Conservation (phyloP, 2,888 invertebrate genomes). For the Eurytoma adleriae region DNA sequence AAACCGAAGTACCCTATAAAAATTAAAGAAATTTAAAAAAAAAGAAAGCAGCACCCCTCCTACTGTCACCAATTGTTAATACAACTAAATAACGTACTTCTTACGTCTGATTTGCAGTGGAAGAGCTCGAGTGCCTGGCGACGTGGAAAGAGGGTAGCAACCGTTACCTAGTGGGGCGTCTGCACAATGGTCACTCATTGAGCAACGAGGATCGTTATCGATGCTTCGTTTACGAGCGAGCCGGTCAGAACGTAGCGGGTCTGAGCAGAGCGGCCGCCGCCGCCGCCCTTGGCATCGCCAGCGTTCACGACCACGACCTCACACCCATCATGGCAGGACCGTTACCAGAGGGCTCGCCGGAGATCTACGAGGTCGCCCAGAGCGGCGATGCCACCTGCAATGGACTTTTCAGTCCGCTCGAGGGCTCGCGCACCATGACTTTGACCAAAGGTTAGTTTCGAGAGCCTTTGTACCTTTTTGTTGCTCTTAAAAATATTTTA, state of each 20-base stretch:
- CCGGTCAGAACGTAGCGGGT: slow-evolving; percentile 73
- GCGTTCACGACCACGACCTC: slow-evolving; percentile 71
- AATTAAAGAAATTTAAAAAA: no score
- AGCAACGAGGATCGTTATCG: slow-evolving; percentile 95
- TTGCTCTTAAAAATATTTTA: no score
- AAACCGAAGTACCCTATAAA: no score
- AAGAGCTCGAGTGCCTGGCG: slow-evolving; percentile 93
- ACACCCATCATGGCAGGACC: slow-evolving; percentile 66
- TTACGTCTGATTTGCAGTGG: slow-evolving; percentile 80
- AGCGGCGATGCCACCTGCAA: slow-evolving; percentile 96
- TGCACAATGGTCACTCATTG: slow-evolving; percentile 83
- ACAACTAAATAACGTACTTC: no score
- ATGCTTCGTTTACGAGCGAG: slow-evolving; percentile 96
- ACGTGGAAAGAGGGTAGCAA: slow-evolving; percentile 96
- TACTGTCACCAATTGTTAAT: no score
- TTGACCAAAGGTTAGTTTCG: slow-evolving; percentile 83
- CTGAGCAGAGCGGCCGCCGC: slow-evolving; percentile 68
- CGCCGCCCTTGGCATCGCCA: slow-evolving; percentile 65
- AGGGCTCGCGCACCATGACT: slow-evolving; percentile 90
- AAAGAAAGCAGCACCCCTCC: no score
- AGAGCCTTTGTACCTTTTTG: no score
- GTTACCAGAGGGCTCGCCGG: slow-evolving; percentile 70
- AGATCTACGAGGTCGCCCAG: slow-evolving; percentile 88
- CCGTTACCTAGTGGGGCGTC: slow-evolving; percentile 92
- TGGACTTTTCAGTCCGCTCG: slow-evolving; percentile 92